Base-by-base conservation (phyloP, 2,113 vertebrate genomes). In the Urocolius indicus region DNA sequence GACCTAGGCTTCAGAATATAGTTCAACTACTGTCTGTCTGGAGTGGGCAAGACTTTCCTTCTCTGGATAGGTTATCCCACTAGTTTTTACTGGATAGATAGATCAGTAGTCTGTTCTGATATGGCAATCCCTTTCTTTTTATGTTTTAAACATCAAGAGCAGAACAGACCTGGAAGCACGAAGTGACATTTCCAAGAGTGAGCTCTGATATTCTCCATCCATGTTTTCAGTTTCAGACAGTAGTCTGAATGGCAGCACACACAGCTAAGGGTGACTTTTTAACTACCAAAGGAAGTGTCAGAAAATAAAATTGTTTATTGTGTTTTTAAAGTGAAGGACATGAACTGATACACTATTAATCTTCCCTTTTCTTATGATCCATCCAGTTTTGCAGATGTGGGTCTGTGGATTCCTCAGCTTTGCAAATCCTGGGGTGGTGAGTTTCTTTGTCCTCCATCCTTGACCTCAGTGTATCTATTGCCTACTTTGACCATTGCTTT, bases 1-100 rank as follows among this genome's bases (percentile, higher is more conserved):
- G 75, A 96, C 23, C 58, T 89, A 54, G 46, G 54, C 54, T 85
- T 87, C n/a, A 90, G 78, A 73, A 68, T 72, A 34, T 19, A 57
- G 19, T 85, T 89, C 67, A 93, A 49, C 1, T 14, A 32, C 36
- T 78, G 32, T 92, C 43, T 80, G 57, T 84, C 71, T 95, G 92
- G 62, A 83, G 36, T 54, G n/a, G 91, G n/a, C 62, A 95, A 69
- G 54, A 83, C 19, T 66, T 95, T 96, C 75, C 41, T 93, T 91
- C 19, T 94, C 36, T 21, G 14, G 54, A 79, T 73, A 89, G 58
- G 45, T 76, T 94, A 79, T 90, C 58, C 71, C 63, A 85, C 66
- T 79, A 41, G 30, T 69, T 90, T 94, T 84, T 91, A 57, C 30
- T 92, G 71, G 30, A 45, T 36, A 68, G 22, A 19, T 61, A 36